Base-by-base conservation (phyloP, 1,140 invertebrate species). In the Drosophila sp. region DNA sequence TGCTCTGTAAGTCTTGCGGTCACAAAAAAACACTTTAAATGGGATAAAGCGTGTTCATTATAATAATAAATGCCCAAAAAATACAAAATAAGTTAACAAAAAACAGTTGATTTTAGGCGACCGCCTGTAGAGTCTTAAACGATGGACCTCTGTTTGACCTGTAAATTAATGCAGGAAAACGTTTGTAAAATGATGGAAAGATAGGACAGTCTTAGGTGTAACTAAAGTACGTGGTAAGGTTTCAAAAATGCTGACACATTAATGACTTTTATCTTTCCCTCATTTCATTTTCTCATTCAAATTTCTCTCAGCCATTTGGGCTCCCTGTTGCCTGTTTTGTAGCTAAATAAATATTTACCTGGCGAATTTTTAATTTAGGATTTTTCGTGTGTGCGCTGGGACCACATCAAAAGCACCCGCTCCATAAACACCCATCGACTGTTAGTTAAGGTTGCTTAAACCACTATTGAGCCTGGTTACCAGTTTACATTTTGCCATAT, bases 331-430 rank as follows among this genome's bases (percentile, higher is more conserved):
- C 48, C 43, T 48, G 70, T 40, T 38, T 69, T 62, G 63, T 16
- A 18, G 71, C 71, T 66, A 50, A 71, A 43, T 53, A 83, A 82
- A 82, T 82, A 78, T 82, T 82, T 83, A 43, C 76, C 41, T 66
- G 56, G 54, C 40, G 80, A 59, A 65, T 72, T 83, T 82, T 83
- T 83, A 82, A 82, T 83, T 82, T 82, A 75, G 51, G 48, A 51
- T 78, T 72, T 82, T 29, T 18, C 50, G 71, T 72, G 63, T 65
- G 59, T 61, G 62, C 50, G 18, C 69, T 54, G 59, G 40, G 32
- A 64, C 66, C 78, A 65, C 79, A 81, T 82, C 74, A 67, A 64
- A 81, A 56, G 59, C 54, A 64, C 78, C 40, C 27, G 32, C 57
- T 45, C 58, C 58, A 48, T 29, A 9, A 51, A 16, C 16, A n/a